Evolutionary conservation across 2,797 vertebrate genomes (phyloP).

Genomic region (Coreius guichenoti): DNA sequence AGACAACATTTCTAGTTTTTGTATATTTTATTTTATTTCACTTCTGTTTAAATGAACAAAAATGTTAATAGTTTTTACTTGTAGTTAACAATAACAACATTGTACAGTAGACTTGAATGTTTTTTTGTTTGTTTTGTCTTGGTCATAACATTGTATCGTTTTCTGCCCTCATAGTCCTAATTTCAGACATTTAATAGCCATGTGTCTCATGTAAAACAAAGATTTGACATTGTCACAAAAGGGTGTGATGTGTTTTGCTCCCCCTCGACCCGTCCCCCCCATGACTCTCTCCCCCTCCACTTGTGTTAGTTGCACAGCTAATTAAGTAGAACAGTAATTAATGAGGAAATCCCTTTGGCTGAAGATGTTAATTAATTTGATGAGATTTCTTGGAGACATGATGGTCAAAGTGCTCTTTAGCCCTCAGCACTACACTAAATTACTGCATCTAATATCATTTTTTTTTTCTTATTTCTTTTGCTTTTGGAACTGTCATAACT

Average conservation of each 20-base stretch:
- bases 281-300: conserved; percentile 51
- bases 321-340: conserved; percentile 77
- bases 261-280: neutral
- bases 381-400: conserved; percentile 63
- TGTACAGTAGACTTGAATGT: neutral
- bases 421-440: neutral
- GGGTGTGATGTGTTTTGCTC: neutral
- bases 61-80: neutral
- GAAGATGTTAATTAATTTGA: conserved; percentile 76
- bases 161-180: neutral
- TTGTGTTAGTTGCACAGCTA: conserved; percentile 55
- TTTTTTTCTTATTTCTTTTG: neutral
- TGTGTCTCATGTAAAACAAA: conserved; percentile 4
- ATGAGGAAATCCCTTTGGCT: conserved; percentile 73
- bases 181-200: neutral
- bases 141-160: neutral
- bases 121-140: neutral
- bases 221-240: neutral
- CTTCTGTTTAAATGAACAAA: neutral
- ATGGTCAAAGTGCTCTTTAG: conserved; percentile 11
- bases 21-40: neutral
- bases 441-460: neutral
- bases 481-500: neutral
- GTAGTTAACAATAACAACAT: neutral
- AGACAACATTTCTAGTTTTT: neutral